A percentile compares a stretch with the other conserved stretches of the same genome.
Conservation (phyloP, 2,888 invertebrate species). For the Acrobasis suavella region DNA sequence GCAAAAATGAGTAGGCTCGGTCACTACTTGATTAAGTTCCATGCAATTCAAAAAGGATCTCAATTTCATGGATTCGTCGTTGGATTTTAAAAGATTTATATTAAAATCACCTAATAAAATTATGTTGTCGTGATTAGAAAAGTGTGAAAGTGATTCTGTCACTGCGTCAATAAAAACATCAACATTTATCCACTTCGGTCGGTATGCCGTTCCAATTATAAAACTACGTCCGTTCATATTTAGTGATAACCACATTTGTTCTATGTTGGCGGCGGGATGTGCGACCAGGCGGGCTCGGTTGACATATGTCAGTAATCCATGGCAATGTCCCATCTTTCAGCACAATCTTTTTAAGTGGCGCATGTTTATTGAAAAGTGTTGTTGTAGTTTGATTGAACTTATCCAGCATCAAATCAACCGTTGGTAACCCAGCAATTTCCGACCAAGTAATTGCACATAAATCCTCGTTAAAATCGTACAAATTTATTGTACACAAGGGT, state of each 20-base stretch:
- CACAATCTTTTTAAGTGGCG: background rate
- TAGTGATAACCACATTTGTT: slow-evolving; percentile 10
- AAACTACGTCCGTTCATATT: background rate
- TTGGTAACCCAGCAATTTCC: too few relatives aligned
- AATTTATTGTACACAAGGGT: too few relatives aligned
- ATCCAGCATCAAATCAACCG: too few relatives aligned
- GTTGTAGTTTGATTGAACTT: too few relatives aligned
- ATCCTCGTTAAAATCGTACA: too few relatives aligned
- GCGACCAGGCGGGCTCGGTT: background rate
- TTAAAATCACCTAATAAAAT: background rate
- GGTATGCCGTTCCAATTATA: slow-evolving; percentile 6
- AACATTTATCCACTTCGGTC: background rate
- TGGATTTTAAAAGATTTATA: background rate
- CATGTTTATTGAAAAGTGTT: background rate
- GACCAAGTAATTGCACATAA: too few relatives aligned
- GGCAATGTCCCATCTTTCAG: background rate
- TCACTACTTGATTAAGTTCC: background rate
- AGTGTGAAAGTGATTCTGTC: background rate
- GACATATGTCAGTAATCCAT: background rate
- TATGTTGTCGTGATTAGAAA: background rate
- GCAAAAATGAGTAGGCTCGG: too few relatives aligned
- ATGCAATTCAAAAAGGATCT: background rate
- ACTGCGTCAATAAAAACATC: slow-evolving; percentile 4
- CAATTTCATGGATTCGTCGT: background rate
- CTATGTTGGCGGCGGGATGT: background rate